Evolutionary conservation across 2,888 invertebrate genomes (phyloP), one percentile per base, ranked within the genome.

Genomic region (Drosophila anomalipes): DNA sequence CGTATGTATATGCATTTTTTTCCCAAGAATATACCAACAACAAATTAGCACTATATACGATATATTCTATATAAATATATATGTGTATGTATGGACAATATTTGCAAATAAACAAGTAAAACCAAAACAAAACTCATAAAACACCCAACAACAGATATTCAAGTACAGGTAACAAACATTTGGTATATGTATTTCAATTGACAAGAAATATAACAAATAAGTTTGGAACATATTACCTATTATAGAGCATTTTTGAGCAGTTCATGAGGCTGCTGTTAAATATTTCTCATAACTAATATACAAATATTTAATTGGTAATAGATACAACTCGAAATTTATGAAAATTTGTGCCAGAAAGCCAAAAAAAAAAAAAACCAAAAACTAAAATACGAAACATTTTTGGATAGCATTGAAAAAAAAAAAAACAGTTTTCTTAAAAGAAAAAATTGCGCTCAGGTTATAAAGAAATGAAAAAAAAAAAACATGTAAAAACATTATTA

Each of bases 401-500:
- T 67, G 73, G 71, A 58, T 64, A 61, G 63, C 47, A 66, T 70
- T 51, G 59, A 62, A 51, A 67, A 52, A 54, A 33, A 33, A 33
- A 33, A 35, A 35, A 35, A 35, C 5, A 12, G 59, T 82, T 78
- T 82, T 81, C 71, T 82, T 72, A 73, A 82, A 59, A 62, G 75
- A 71, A 62, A 65, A 81, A 82, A 89, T 86, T 89, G 83, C 89
- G 91, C 91, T 91, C 91, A 91, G 91, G 91, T 91, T 91, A 87
- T 74, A 80, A 79, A 76, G 80, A 80, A 72, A 76, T 30, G 30
- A 57, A 65, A 68, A 52, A 75, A 71, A 49, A 61, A 54, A 60
- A 49, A 56, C 39, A 44, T 69, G 68, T 70, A 77, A 58, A 54
- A 70, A 59, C 60, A 66, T 57, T n/a, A 67, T 41, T 64, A 64